phyloP scores from a whole-genome alignment of 2,797 vertebrate genomes.

The Pseudotriccus pelzelni region DNA sequence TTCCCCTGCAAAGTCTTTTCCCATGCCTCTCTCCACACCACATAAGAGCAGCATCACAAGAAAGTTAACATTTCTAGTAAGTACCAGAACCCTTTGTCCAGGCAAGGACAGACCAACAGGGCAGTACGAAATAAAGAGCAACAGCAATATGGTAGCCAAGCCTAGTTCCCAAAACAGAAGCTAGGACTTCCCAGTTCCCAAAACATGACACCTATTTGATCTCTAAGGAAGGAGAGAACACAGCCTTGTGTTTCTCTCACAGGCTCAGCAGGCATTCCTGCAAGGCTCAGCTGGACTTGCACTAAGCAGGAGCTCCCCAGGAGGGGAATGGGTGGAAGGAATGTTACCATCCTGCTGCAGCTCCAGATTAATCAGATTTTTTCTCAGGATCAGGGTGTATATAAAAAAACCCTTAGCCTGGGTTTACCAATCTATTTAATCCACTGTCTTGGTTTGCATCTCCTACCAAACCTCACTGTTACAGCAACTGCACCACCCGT shows the following conservation, averaged over 20 bases:
- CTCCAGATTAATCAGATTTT: neutral
- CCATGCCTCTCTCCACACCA: neutral
- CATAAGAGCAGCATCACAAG: neutral
- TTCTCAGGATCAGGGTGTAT: neutral
- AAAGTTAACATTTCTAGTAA: neutral
- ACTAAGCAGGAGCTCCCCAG: neutral
- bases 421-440: neutral
- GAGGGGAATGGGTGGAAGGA: neutral
- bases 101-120: neutral
- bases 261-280: neutral
- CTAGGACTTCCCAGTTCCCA: neutral
- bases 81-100: neutral
- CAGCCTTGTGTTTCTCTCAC: neutral
- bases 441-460: neutral
- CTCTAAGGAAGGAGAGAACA: neutral
- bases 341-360: neutral
- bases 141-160: neutral
- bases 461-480: neutral
- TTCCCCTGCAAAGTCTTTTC: neutral
- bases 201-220: neutral
- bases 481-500: neutral
- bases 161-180: neutral
- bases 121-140: neutral
- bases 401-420: fast-evolving
- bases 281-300: neutral